Evolutionary conservation across 2,797 vertebrate genomes (phyloP).

Genomic region (Hapalemur alaotrensis): DNA sequence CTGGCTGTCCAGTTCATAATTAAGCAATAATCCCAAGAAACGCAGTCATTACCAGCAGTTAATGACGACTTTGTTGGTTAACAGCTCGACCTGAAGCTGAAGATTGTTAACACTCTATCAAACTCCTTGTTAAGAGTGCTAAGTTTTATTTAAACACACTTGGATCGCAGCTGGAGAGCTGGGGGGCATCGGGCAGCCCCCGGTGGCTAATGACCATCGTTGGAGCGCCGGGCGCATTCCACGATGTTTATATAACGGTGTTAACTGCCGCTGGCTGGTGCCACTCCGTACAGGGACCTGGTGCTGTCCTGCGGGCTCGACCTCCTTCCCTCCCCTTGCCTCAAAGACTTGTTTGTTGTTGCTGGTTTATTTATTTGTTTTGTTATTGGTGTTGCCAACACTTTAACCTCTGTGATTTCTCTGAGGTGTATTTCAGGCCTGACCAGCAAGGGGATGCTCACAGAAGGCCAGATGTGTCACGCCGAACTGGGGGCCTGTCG

Average conservation of each 20-base stretch:
- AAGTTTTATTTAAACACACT: constrained; percentile 84
- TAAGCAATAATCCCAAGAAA: constrained; percentile 83
- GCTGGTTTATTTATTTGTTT: neutral
- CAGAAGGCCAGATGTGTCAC: rapidly evolving
- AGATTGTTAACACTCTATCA: constrained; percentile 89
- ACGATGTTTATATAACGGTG: constrained; percentile 83
- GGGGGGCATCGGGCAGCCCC: constrained; percentile 78
- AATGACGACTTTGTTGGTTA: constrained; percentile 88
- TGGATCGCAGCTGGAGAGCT: constrained; percentile 84
- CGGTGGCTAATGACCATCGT: constrained; percentile 78
- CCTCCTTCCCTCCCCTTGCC: neutral
- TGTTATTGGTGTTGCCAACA: too few relatives aligned
- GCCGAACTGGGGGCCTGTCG: rapidly evolving
- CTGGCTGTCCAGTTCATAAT: constrained; percentile 76
- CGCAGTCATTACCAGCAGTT: constrained; percentile 82
- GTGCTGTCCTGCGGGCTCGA: constrained; percentile 17
- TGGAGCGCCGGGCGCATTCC: constrained; percentile 81
- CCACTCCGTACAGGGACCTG: constrained; percentile 77
- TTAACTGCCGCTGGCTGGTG: constrained; percentile 84
- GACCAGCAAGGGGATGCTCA: neutral
- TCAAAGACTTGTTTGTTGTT: neutral
- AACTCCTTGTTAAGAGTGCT: constrained; percentile 86
- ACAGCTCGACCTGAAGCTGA: constrained; percentile 86
- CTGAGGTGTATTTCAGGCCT: neutral
- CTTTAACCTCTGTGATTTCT: neutral